Conservation (phyloP, 2,888 invertebrate genomes). For the Dorcus parallelipipedus region DNA sequence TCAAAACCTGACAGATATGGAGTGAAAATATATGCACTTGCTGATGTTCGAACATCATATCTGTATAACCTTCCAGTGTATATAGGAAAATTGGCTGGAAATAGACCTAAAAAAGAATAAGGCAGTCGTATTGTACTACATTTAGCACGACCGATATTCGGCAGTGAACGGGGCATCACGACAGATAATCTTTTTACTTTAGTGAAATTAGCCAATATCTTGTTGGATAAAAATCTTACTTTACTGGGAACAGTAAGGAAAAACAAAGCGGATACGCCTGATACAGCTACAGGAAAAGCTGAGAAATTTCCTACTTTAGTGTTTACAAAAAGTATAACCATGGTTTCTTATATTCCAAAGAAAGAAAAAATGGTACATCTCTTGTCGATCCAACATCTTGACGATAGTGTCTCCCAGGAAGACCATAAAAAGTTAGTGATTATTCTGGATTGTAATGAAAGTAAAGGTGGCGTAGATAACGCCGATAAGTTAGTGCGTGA, state of each 20-base stretch:
- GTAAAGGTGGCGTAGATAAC: no score
- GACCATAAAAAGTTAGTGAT: no score
- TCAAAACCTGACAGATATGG: not conserved
- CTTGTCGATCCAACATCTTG: slow-evolving; percentile 1
- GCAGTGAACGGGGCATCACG: no score
- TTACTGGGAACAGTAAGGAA: no score
- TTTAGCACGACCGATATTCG: not conserved
- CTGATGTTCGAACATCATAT: not conserved
- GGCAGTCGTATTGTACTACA: not conserved
- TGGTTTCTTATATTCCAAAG: slow-evolving; percentile 24
- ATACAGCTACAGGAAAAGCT: not conserved
- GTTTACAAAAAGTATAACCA: slow-evolving; percentile 30
- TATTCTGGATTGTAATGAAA: no score
- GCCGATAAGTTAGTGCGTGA: no score
- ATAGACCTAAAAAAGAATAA: not conserved
- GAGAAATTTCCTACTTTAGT: slow-evolving; percentile 25
- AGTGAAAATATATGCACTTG: not conserved
- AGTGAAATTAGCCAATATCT: no score
- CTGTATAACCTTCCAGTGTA: not conserved
- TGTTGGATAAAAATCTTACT: no score
- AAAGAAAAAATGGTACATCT: not conserved
- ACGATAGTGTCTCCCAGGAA: not conserved
- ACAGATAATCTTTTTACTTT: no score
- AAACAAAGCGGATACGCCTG: no score
- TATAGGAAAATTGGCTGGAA: no score